phyloP scores from a whole-genome alignment of 1,140 invertebrate species.

The Mylabris phalerata region DNA sequence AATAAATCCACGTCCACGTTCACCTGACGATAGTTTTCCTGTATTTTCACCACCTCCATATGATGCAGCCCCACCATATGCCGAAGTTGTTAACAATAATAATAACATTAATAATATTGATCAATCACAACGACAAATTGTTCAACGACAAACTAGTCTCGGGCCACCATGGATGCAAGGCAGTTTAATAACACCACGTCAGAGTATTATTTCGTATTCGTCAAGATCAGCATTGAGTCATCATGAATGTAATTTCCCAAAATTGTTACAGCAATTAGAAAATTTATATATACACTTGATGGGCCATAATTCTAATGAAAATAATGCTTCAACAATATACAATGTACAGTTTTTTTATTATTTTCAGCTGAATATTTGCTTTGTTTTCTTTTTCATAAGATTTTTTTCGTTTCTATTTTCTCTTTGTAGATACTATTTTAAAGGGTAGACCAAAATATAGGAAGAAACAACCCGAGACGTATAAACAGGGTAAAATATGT shows the following conservation, averaged over 20 bases:
- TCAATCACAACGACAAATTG: conserved; percentile 26
- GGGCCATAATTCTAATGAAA: not conserved
- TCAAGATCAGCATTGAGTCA: conserved; percentile 66
- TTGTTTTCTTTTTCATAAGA: not conserved
- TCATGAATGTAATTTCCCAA: conserved; percentile 67
- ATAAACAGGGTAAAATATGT: conserved; percentile 50
- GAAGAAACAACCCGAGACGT: conserved; percentile 46
- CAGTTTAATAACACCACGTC: conserved; percentile 48
- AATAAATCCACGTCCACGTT: conserved; percentile 56
- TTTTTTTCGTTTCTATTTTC: conserved; percentile 21
- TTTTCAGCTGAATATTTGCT: not conserved
- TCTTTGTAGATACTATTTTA: conserved; percentile 49
- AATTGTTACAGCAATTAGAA: too few relatives aligned
- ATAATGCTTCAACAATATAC: not conserved
- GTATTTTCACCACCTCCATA: conserved; percentile 76
- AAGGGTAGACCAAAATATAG: conserved; percentile 46
- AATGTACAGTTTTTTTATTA: not conserved
- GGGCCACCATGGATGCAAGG: conserved; percentile 51
- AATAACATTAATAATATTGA: too few relatives aligned
- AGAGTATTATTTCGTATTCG: conserved; percentile 62
- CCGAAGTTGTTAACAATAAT: conserved; percentile 26
- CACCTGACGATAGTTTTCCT: conserved; percentile 71
- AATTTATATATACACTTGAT: too few relatives aligned
- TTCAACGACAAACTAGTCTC: conserved; percentile 44
- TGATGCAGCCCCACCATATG: conserved; percentile 43